Evolutionary conservation across 2,113 vertebrate genomes (phyloP), one percentile per base, ranked within the genome.

Genomic region (Pteruthius melanotis): DNA sequence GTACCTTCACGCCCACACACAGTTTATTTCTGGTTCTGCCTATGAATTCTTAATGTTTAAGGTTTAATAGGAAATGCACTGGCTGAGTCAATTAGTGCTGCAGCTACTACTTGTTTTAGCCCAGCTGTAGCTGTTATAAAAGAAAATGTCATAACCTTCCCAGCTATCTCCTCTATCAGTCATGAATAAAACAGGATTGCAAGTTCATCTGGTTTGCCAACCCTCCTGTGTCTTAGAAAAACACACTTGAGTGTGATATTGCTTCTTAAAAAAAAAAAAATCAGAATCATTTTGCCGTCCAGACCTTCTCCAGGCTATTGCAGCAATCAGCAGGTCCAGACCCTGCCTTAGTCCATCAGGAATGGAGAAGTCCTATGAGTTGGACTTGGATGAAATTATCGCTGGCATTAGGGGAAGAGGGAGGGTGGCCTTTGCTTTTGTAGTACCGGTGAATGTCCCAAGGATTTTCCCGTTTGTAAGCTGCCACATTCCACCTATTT

Each of bases 21-120:
- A 35, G 40, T 93, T 88, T 96, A 90, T 96, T 97, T 92, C 90
- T 94, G 54, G 53, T 86, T 86, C 86, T 92, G 47, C 59, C 56
- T 49, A 77, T 83, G 71, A 92, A 90, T 94, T 93, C 76, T 92
- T 94, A 93, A 89, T 92, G 85, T 76, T 80, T 64, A 52, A 87
- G 21, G 13, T 79, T 93, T 95, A 86, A 57, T 80, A 93, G n/a
- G n/a, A 85, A 94, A 77, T 77, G 63, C 75, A 85, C 47, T 87
- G 28, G 9, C 57, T 87, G 61, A 93, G 66, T 80, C 82, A 94
- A 90, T 86, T 94, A 93, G 75, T 80, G 45, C 50, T 91, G 63
- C 40, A 95, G 50, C 54, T 92, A 24, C 74, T 76, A 35, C 35
- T 84, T 80, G 10, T 57, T 94, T 94, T 76, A 89, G 64, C 68